Conservation (phyloP, 2,113 vertebrate genomes). For the Ciconia stormi region DNA sequence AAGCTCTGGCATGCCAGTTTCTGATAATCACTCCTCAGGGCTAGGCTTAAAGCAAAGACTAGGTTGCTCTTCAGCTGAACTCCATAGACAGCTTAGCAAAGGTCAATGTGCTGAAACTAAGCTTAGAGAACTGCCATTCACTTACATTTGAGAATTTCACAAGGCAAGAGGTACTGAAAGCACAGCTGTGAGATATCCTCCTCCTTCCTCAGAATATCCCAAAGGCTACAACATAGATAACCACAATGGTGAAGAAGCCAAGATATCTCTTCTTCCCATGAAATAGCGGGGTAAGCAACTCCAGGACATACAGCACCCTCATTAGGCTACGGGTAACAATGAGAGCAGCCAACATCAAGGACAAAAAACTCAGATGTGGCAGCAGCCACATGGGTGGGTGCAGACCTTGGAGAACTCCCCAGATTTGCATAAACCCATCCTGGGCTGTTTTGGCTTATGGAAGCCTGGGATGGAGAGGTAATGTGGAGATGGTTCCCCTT, state of each 20-base stretch:
- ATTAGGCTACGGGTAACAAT: not conserved
- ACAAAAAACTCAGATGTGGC: not conserved
- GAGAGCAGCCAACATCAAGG: not conserved
- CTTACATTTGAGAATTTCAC: not conserved
- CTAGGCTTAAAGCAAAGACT: not conserved
- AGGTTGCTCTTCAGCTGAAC: not conserved
- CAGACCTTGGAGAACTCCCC: not conserved
- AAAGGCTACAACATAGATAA: not conserved
- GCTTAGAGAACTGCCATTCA: not conserved
- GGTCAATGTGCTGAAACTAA: not conserved
- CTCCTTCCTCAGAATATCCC: not conserved
- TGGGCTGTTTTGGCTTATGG: not conserved
- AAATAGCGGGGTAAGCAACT: not conserved
- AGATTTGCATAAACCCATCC: not conserved
- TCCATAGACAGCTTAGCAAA: not conserved
- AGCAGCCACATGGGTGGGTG: not conserved
- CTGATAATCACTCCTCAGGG: not conserved
- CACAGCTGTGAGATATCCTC: not conserved
- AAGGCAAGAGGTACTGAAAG: not conserved
- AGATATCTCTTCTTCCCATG: accelerated
- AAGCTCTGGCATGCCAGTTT: not conserved
- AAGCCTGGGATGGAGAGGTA: not conserved
- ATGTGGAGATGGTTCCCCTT: not conserved
- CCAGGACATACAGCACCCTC: not conserved
- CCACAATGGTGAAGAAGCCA: not conserved